Evolutionary conservation across 2,888 invertebrate genomes (phyloP).

Genomic region (Nomada hirtipes): DNA sequence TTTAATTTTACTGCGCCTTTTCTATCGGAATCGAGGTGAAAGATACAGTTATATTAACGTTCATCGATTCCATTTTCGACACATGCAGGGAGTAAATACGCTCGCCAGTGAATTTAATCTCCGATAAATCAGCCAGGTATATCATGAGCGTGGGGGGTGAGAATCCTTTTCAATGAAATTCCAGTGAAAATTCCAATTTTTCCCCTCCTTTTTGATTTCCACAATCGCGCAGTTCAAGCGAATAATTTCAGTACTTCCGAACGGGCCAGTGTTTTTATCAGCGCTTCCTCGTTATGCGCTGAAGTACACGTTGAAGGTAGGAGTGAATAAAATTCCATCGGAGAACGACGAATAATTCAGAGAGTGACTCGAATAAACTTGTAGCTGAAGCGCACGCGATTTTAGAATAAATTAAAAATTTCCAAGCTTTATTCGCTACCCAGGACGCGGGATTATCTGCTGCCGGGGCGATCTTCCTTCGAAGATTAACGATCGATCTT

Average conservation of each 20-base stretch:
- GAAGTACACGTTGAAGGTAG: conserved; percentile 13
- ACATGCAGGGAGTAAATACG: conserved; percentile 11
- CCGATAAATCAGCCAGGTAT: neutral
- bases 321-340: conserved; percentile 24
- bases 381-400: neutral
- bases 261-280: conserved; percentile 25
- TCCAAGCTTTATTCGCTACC: neutral
- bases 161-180: conserved; percentile 16
- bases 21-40: neutral
- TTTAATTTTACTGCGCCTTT: neutral
- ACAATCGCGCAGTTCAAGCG: conserved; percentile 14
- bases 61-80: conserved; percentile 13
- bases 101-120: conserved; percentile 23
- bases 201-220: neutral
- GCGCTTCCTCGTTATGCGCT: conserved; percentile 26
- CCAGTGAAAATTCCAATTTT: conserved; percentile 28
- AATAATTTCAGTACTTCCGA: conserved; percentile 36
- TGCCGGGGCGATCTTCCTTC: neutral
- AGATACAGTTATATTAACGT: conserved; percentile 10
- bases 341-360: conserved; percentile 28
- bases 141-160: neutral
- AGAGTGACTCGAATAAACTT: conserved; percentile 30
- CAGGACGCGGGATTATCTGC: neutral
- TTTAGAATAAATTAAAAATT: conserved; percentile 18
- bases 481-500: conserved; percentile 6